Evolutionary conservation across 37 sponge, comb jelly and placozoan species (phyloP), one percentile per base, ranked within the genome.

Genomic region (Amphimedon queenslandica): DNA sequence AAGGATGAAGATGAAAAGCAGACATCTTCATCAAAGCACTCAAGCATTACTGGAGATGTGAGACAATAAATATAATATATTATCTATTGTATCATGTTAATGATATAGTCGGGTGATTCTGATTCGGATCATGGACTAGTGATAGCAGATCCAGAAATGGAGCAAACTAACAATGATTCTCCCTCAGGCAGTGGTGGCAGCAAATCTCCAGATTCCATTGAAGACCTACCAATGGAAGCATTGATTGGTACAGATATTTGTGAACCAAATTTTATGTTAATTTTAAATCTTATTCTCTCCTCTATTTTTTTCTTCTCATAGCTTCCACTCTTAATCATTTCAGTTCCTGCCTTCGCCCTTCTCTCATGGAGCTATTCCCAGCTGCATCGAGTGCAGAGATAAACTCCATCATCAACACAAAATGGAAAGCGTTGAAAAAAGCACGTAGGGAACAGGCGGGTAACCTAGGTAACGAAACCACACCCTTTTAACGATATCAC

Each of bases 351-450:
- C 66, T 85, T 64, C 37, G 57, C 11, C 86, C 79, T 8, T 70
- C 53, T 27, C 75, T 78, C 37, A 79, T 84, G 90, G 72, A 70
- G 29, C 47, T 57, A 47, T 89, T 72, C 35, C 84, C 90, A 38
- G 64, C 80, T 56, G 84, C 80, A n/a, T 72, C 84, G 16, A 57
- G 84, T 40, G 66, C 77, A 1, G 90, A 89, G 58, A 55, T 89
- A 29, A 83, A 79, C 53, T 20, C 70, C 4, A 70, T 89, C 27
- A 79, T 83, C 55, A 80, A 70, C 38, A 57, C 40, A 27, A 79
- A 79, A 27, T 89, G 90, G 90, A 81, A 80, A 20, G 63, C 58
- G 0, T 37, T 88, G 58, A 73, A 82, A 63, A 70, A 69, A 0
- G 39, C 70, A 40, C 36, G 68, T 6, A 68, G 77, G 29, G 61